Percentiles rank a stretch among this genome's conserved stretches.
Evolutionary conservation across 1,140 invertebrate genomes (phyloP).

Genomic region (Sminthurides bifidus): DNA sequence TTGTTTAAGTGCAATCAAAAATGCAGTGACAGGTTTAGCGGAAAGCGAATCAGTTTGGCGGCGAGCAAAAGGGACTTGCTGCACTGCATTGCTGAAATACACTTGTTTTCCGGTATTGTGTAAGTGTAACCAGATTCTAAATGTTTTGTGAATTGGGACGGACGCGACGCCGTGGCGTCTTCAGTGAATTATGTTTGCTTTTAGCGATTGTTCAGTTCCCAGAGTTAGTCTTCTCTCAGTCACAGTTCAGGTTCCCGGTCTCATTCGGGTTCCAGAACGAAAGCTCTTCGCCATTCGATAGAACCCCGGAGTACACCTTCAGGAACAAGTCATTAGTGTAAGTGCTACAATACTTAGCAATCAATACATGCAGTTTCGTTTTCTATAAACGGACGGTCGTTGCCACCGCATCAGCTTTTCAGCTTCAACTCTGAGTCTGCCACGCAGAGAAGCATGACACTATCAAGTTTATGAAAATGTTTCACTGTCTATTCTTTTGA

Average conservation of each 20-base stretch:
- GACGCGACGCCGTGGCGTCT: not conserved
- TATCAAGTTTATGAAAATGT: not conserved
- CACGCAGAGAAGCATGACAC: too few species aligned
- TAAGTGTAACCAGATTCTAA: too few species aligned
- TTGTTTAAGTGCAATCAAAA: too few species aligned
- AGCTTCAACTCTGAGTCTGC: too few species aligned
- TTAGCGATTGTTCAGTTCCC: not conserved
- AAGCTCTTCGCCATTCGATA: not conserved
- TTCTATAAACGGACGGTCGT: not conserved
- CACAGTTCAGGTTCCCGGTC: not conserved
- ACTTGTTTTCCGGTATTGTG: too few species aligned
- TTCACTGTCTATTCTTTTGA: not conserved
- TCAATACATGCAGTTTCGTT: not conserved
- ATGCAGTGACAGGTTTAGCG: too few species aligned
- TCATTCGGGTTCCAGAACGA: not conserved
- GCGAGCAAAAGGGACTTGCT: too few species aligned
- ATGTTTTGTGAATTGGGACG: not conserved
- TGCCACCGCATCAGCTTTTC: too few species aligned
- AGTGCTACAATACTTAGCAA: not conserved
- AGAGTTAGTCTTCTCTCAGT: not conserved
- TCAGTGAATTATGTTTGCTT: not conserved
- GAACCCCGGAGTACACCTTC: not conserved
- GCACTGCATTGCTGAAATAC: too few species aligned
- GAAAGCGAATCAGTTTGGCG: too few species aligned
- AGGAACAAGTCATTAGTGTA: slow-evolving; percentile 4